A percentile compares a stretch with the other conserved stretches of the same genome.
phyloP scores from a whole-genome alignment of 2,113 vertebrate species.

The Eidolon helvum region DNA sequence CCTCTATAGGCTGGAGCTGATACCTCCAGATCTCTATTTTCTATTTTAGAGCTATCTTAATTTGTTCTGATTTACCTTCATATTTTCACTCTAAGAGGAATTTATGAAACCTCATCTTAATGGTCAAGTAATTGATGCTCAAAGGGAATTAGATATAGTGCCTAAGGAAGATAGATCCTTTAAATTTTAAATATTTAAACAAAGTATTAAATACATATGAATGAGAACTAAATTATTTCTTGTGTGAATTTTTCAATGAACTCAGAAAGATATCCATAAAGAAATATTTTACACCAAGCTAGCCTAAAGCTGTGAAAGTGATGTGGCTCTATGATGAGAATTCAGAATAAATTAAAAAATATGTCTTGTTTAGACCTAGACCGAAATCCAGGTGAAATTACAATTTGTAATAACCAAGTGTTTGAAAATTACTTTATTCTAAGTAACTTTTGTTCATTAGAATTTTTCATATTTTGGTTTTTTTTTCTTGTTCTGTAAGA shows the following conservation, averaged over 20 bases:
- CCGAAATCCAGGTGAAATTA: neutral
- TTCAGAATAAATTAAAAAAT: neutral
- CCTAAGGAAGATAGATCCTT: neutral
- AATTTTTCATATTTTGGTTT: neutral
- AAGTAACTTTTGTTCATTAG: neutral
- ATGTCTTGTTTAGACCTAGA: neutral
- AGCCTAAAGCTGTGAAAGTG: neutral
- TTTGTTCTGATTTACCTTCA: neutral
- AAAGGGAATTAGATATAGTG: neutral
- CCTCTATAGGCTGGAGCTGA: neutral
- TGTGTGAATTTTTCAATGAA: slow-evolving; percentile 3
- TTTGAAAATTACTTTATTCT: neutral
- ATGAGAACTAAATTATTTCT: neutral
- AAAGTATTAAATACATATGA: neutral
- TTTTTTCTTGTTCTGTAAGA: neutral
- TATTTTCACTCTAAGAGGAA: neutral
- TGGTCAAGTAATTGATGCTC: slow-evolving; percentile 29
- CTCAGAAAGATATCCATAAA: neutral
- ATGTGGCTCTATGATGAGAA: neutral
- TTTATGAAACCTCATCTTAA: slow-evolving; percentile 18
- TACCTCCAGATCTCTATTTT: neutral
- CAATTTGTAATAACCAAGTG: neutral
- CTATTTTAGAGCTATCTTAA: neutral
- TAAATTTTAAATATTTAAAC: neutral
- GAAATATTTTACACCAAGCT: neutral